Base-by-base conservation (phyloP, 2,113 vertebrate species). In the Erythrolamprus reginae region DNA sequence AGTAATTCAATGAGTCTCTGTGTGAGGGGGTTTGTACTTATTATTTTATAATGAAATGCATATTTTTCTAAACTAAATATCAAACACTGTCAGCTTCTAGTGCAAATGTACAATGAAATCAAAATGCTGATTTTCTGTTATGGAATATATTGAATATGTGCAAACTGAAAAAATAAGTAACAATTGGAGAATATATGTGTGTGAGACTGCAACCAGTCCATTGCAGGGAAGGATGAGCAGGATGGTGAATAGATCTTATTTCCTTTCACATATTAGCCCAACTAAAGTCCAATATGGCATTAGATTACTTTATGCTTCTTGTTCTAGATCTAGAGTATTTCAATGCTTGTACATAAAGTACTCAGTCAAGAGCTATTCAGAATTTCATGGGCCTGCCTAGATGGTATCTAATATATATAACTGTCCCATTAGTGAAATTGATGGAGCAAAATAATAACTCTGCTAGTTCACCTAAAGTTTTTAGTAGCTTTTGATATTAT, bases 121-220 rank as follows among this genome's bases (percentile, higher is more conserved):
- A 82, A 86, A 91, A 92, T 50, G 21, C 24, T 56, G 91, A 89
- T 61, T 89, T 94, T 58, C 87, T 13, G 89, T 94, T 93, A 93
- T 92, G 89, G 87, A 0, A 89, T 42, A 94, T 53, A 93, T 93
- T 52, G 55, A 9, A 1, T 88, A 38, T 2, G 0, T 47, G 10
- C 92, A 65, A 90, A 90, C 84, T 92, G 93, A 92, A 52, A 89
- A 93, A 24, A 58, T 86, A 92, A 94, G 94, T 92, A 65, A 65
- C 61, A 65, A n/a, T 21, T 77, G 70, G 33, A 77, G 17, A 42
- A 77, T 3, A 23, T 38, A 9, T 77, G 17, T 77, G 17, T 77
- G 33, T 77, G 33, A 77, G 70, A 15, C 6, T 21, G 70, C 33
- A 77, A 77, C 33, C 70, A 19, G 65, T n/a, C 15, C 15, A 77